Conservation (phyloP, 2,113 vertebrate genomes). For the Tupaia chinensis region DNA sequence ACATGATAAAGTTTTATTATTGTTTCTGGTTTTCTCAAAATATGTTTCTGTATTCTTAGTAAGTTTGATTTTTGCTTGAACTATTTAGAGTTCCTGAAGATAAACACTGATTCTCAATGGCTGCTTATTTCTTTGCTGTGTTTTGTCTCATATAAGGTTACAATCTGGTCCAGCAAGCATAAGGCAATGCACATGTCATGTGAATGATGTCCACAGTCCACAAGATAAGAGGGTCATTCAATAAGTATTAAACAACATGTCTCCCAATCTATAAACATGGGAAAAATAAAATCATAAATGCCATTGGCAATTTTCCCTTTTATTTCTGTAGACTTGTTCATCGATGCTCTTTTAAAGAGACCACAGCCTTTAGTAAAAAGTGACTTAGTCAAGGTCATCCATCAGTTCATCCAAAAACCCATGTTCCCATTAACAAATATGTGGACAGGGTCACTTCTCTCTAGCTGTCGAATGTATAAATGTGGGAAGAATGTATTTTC, state of each 20-base stretch:
- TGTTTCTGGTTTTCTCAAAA: neutral
- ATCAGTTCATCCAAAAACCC: constrained; percentile 6
- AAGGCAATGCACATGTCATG: neutral
- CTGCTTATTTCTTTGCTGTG: neutral
- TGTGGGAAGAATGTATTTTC: neutral
- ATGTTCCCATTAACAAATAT: neutral
- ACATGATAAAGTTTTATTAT: neutral
- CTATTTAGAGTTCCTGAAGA: neutral
- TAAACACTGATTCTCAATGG: neutral
- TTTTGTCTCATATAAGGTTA: neutral
- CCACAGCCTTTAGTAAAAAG: neutral
- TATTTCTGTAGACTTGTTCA: constrained; percentile 32
- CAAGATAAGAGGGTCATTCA: constrained; percentile 64
- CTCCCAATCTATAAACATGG: constrained; percentile 47
- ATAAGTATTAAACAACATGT: constrained; percentile 4
- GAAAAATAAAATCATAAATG: neutral
- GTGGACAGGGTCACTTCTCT: neutral
- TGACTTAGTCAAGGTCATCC: constrained; percentile 39
- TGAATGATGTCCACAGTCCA: neutral
- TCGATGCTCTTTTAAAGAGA: constrained; percentile 12
- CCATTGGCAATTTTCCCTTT: constrained; percentile 51
- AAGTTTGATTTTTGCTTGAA: neutral
- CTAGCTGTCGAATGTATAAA: neutral
- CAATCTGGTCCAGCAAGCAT: neutral
- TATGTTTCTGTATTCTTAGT: neutral